Evolutionary conservation across 2,113 vertebrate species (phyloP).

Genomic region (Calidris pygmaea): DNA sequence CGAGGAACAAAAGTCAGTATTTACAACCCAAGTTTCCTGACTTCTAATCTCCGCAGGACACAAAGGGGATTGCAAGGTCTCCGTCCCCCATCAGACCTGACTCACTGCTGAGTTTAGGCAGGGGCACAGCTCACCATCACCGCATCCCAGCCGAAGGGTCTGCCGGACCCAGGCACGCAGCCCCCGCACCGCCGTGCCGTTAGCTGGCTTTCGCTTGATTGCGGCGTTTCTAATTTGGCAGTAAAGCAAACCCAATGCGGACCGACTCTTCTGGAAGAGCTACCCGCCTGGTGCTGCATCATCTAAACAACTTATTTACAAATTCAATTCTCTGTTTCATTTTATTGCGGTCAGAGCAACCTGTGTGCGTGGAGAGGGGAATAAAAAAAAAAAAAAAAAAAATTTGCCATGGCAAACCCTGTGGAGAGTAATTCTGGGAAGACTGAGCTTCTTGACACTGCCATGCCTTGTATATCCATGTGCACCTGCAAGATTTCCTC

Average conservation of each 20-base stretch:
- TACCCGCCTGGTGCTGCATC: not conserved
- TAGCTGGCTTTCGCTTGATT: not conserved
- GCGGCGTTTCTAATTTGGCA: not conserved
- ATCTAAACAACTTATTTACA: not conserved
- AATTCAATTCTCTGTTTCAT: not conserved
- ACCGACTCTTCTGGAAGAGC: not conserved
- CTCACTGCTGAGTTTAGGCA: accelerated
- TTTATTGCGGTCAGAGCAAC: constrained; percentile 39
- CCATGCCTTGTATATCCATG: not conserved
- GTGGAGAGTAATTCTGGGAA: not conserved
- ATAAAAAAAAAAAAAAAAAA: not conserved
- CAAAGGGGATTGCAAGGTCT: not conserved
- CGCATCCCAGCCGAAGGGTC: accelerated
- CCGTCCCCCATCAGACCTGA: not conserved
- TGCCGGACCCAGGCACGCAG: not conserved
- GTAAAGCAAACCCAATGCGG: not conserved
- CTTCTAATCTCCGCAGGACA: not conserved
- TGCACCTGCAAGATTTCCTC: not conserved
- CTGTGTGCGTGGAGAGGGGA: not conserved
- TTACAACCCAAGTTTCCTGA: not conserved
- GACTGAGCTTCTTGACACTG: not conserved
- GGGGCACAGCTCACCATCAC: accelerated
- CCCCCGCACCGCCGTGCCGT: accelerated
- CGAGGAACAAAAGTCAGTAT: not conserved
- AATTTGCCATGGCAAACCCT: not conserved